Evolutionary conservation across 2,797 vertebrate species (phyloP).

Genomic region (Perdix hodgsoniae): DNA sequence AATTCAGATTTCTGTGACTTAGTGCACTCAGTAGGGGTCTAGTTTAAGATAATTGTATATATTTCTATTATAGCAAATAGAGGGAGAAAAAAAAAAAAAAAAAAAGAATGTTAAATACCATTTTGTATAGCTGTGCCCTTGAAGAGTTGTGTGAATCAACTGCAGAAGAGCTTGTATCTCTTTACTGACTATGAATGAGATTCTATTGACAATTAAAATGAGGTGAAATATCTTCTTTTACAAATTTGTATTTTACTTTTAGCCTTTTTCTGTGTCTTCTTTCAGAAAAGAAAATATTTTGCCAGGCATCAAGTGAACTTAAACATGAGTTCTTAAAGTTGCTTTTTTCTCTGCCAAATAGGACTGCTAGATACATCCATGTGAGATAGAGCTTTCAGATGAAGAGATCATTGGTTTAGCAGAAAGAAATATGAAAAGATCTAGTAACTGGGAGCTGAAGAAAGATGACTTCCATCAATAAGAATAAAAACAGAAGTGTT

Average conservation of each 20-base stretch:
- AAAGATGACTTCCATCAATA: background rate
- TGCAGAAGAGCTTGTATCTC: background rate
- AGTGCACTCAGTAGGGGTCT: background rate
- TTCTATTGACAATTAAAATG: background rate
- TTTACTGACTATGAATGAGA: background rate
- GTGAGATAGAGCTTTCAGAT: background rate
- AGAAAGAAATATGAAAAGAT: background rate
- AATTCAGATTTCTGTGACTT: background rate
- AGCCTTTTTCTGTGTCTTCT: background rate
- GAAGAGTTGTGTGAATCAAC: background rate
- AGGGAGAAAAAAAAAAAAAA: background rate
- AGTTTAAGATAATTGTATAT: background rate
- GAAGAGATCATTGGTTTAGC: background rate
- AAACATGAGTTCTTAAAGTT: background rate
- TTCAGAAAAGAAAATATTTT: background rate
- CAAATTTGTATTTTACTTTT: background rate
- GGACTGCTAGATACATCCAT: background rate
- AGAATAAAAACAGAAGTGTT: background rate
- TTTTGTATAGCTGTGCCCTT: background rate
- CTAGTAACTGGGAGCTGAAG: background rate
- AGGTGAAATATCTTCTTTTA: background rate
- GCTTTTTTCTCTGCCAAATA: background rate
- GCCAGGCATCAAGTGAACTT: background rate
- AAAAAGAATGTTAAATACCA: background rate
- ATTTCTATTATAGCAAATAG: background rate